Evolutionary conservation across 2,113 vertebrate species (phyloP).

Genomic region (Rhinolophus ferrumequinum): DNA sequence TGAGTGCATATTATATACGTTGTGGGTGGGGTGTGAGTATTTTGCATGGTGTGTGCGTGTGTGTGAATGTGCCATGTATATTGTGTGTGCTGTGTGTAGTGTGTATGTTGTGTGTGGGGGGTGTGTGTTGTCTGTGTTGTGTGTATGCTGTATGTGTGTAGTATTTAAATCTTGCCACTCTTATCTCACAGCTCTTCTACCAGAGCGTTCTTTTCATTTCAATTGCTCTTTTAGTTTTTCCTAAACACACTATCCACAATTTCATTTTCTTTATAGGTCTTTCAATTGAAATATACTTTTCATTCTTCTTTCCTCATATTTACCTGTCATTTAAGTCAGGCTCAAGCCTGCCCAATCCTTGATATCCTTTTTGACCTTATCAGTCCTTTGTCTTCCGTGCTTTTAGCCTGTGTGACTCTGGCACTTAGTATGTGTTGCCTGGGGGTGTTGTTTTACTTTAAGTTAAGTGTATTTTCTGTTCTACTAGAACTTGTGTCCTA

Average conservation of each 20-base stretch:
- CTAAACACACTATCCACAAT: background rate
- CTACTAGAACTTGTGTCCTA: background rate
- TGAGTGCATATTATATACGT: background rate
- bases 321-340: too few species aligned
- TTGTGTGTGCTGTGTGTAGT: background rate
- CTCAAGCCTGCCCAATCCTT: background rate
- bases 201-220: background rate
- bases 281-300: background rate
- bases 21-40: background rate
- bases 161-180: background rate
- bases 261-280: background rate
- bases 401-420: background rate
- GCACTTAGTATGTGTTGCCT: background rate
- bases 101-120: background rate
- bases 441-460: background rate
- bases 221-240: background rate
- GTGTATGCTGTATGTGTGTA: background rate
- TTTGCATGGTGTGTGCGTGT: background rate
- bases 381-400: background rate
- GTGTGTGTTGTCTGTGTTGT: background rate
- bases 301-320: background rate
- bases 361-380: fast-evolving
- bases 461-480: background rate
- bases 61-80: background rate
- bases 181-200: background rate